Base-by-base conservation (phyloP, 2,113 vertebrate species). In the Calypte anna region DNA sequence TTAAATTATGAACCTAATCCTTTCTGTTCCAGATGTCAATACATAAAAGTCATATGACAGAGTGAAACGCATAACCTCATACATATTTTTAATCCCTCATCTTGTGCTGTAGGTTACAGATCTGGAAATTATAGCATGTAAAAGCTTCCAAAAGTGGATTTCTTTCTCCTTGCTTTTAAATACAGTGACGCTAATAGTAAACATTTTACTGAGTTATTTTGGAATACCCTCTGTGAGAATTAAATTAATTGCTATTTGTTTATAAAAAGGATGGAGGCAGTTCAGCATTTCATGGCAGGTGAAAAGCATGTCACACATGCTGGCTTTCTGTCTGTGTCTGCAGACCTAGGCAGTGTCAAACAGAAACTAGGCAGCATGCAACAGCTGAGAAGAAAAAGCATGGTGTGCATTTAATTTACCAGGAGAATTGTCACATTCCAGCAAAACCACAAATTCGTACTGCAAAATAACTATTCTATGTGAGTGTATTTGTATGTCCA, bases 1-100 rank as follows among this genome's bases (percentile, higher is more conserved):
- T 96, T 95, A 90, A 66, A 86, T 93, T 92, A 96, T 94, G 44
- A n/a, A 75, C 43, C 64, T 89, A 83, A 96, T 80, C 74, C n/a
- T 84, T 85, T 90, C 92, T 74, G 75, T 82, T 96, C 79, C 95
- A 88, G 86, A 68, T 74, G 67, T 93, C 74, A 91, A n/a, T 91
- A 87, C n/a, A 82, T 40, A 75, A 76, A 86, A 96, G n/a, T 72
- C 86, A 40, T 94, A 93, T 82, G 27, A 84, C 83, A 96, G 9
- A 86, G 30, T 51, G 36, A 46, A 83, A 84, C 86, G 43, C n/a
- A 93, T 59, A 87, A 64, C 67, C 28, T 50, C 86, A 64, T 82
- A 13, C 31, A 33, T 82, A 86, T 76, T 88, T 63, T 69, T 73
- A 36, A 79, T 90, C 77, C 55, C 36, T 90, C 46, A 63, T 68